These are phyloP conservation scores for Neoitamus cyanurus DNA, from an alignment of 2,888 invertebrate species.

Conservation along the genomic window DNA sequence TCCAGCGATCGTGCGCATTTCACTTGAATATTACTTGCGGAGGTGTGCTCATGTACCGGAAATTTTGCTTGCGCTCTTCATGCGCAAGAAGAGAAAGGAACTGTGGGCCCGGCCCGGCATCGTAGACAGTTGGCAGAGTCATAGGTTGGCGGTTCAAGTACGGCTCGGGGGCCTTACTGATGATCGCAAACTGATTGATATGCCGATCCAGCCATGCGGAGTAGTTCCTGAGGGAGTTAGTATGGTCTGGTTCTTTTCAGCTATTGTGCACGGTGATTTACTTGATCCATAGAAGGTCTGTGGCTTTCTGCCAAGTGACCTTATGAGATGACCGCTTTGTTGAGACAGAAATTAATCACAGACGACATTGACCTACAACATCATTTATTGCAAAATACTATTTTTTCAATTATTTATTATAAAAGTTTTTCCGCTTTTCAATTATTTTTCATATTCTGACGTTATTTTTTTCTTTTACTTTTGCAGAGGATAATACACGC, in stretches of 20 bases:
- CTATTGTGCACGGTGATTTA: not conserved
- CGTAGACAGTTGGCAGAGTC: not conserved
- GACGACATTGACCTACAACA: not conserved
- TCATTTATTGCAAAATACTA: not conserved
- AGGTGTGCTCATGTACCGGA: not conserved
- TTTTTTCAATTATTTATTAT: not conserved
- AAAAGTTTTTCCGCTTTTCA: not conserved
- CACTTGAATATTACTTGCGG: not conserved
- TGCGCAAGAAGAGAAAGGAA: not conserved
- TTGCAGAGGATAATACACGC: conserved; percentile 25
- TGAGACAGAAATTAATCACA: not conserved
- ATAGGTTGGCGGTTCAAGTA: not conserved
- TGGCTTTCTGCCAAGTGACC: not conserved
- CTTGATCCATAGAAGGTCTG: not conserved
- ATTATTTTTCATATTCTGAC: not conserved
- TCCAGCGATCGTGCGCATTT: not conserved
- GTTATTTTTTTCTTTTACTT: not conserved
- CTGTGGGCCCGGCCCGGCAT: not conserved
- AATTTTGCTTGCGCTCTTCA: not conserved
- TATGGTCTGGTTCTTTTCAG: not conserved
- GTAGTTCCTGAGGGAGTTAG: not conserved
- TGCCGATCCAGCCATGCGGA: not conserved
- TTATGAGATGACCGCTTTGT: not conserved
- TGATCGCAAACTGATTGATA: not conserved
- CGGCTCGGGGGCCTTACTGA: not conserved